A percentile compares a stretch with the other conserved stretches of the same genome.
Evolutionary conservation across 2,113 vertebrate genomes (phyloP).

Genomic region (Eretmodus cyanostictus): DNA sequence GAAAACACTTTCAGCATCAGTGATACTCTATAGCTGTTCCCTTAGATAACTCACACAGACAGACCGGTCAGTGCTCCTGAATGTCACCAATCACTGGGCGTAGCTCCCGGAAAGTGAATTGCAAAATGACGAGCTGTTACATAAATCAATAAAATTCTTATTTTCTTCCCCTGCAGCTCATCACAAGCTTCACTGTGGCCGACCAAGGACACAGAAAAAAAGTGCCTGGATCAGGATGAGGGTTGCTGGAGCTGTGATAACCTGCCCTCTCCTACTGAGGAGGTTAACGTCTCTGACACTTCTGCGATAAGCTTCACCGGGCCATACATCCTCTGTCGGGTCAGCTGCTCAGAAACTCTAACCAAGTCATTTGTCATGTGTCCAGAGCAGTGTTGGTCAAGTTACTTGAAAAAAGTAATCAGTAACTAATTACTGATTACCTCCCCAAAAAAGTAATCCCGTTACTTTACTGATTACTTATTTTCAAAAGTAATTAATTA

Average conservation of each 20-base stretch:
- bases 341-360: not conserved
- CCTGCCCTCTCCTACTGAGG: not conserved
- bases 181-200: not conserved
- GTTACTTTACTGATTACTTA: no score
- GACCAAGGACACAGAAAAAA: not conserved
- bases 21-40: not conserved
- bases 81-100: not conserved
- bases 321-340: constrained; percentile 60
- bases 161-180: not conserved
- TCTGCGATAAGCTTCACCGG: constrained; percentile 46
- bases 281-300: not conserved
- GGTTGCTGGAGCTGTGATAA: not conserved
- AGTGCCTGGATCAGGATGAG: not conserved
- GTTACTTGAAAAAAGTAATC: no score
- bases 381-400: not conserved
- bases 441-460: no score
- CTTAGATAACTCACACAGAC: not conserved
- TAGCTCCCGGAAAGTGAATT: not conserved
- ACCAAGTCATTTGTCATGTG: not conserved
- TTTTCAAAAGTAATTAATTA: no score
- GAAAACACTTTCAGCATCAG: not conserved
- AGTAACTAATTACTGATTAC: no score
- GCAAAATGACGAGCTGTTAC: not conserved
- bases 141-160: not conserved
- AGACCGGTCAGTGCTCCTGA: not conserved